Evolutionary conservation across 2,888 invertebrate species (phyloP).

Genomic region (Gastrophysa polygoni): DNA sequence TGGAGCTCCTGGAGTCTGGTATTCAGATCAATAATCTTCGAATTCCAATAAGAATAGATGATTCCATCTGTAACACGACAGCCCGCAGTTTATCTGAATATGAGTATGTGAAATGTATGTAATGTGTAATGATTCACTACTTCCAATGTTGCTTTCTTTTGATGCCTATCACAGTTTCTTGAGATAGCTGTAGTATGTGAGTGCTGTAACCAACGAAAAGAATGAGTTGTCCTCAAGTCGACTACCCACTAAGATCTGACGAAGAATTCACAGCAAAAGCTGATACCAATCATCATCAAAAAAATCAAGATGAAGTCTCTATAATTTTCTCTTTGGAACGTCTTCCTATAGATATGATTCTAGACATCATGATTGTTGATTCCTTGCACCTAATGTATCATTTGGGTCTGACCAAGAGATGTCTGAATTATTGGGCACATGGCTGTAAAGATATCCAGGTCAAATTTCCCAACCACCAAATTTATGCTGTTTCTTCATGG

Average conservation of each 20-base stretch:
- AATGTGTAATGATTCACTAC: not conserved
- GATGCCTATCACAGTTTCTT: conserved; percentile 13
- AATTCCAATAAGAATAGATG: conserved; percentile 9
- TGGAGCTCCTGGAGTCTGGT: conserved; percentile 13
- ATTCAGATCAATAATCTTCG: conserved; percentile 7
- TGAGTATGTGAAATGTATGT: not conserved
- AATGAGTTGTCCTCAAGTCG: conserved; percentile 14
- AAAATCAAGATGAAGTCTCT: conserved; percentile 7
- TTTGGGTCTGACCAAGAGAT: conserved; percentile 11
- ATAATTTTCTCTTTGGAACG: conserved; percentile 10
- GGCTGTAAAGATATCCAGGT: conserved; percentile 16
- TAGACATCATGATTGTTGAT: conserved; percentile 13
- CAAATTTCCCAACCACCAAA: conserved; percentile 16
- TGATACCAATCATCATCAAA: conserved; percentile 14
- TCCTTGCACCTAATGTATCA: conserved; percentile 13
- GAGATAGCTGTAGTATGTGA: conserved; percentile 13
- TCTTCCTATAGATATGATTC: conserved; percentile 15
- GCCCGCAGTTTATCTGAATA: conserved; percentile 4
- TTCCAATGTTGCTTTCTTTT: conserved; percentile 6
- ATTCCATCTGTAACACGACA: conserved; percentile 7
- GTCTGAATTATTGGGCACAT: conserved; percentile 13
- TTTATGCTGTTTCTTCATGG: conserved; percentile 11
- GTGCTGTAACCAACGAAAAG: conserved; percentile 13
- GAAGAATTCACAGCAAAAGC: conserved; percentile 12
- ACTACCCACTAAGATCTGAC: conserved; percentile 13